Conservation (phyloP, 2,113 vertebrate genomes). For the Salvelinus namaycush region DNA sequence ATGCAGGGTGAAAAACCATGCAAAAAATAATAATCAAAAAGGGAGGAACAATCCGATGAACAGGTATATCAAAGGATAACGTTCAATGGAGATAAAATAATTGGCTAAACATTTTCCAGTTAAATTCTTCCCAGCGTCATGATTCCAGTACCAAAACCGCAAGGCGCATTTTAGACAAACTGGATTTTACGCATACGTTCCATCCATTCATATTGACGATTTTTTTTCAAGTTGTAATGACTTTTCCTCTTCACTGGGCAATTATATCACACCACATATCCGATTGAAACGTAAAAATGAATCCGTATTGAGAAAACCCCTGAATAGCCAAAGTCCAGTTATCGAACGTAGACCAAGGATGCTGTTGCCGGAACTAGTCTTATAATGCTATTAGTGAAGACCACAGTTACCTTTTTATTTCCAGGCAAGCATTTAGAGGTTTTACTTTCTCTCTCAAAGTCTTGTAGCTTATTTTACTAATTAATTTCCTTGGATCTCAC, state of each 20-base stretch:
- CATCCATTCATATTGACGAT: conserved; percentile 29
- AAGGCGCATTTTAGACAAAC: conserved; percentile 44
- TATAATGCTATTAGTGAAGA: conserved; percentile 59
- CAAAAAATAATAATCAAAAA: conserved; percentile 33
- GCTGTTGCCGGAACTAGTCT: conserved; percentile 45
- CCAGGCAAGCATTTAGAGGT: conserved; percentile 48
- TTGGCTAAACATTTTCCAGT: conserved; percentile 50
- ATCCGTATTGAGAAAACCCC: conserved; percentile 50
- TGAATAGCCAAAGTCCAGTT: conserved; percentile 60
- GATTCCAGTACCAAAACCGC: conserved; percentile 19
- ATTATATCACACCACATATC: conserved; percentile 52
- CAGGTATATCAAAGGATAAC: conserved; percentile 47
- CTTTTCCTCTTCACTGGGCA: conserved; percentile 37
- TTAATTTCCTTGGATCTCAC: conserved; percentile 54
- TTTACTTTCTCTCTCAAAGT: conserved; percentile 46
- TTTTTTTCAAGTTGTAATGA: conserved; percentile 31
- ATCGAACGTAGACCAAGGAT: conserved; percentile 36
- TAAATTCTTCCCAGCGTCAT: conserved; percentile 38
- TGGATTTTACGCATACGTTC: conserved; percentile 32
- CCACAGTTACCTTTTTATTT: conserved; percentile 63
- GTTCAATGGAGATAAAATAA: conserved; percentile 38
- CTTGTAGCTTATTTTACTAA: conserved; percentile 54
- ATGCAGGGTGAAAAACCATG: conserved; percentile 32
- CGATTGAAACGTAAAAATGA: conserved; percentile 35
- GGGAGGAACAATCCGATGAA: conserved; percentile 43